Base-by-base conservation (phyloP, 2,888 invertebrate species). In the Oconnorella tubifera region DNA sequence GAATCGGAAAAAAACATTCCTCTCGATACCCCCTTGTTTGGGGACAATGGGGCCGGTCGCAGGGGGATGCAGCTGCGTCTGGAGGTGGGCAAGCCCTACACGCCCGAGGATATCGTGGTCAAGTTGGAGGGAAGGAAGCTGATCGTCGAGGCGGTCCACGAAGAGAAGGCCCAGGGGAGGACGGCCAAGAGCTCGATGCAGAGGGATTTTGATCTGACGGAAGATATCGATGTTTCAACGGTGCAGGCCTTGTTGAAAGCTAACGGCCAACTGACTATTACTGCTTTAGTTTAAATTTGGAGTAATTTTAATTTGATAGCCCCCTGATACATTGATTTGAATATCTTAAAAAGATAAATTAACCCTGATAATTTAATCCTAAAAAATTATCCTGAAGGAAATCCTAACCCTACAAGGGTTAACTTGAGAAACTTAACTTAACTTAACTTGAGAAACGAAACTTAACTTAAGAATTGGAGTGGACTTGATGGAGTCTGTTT, bases 41-140 rank as follows among this genome's bases (percentile, higher is more conserved):
- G 33, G 19, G 61, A 56, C n/a, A 56, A 1, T 6, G 23, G 61
- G 14, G 59, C 33, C 14, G 64, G 58, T 25, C 25, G 50, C 23
- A 55, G 56, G 32, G 40, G 58, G 29, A 60, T 70, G 61, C 56
- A 56, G 23, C 64, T 70, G 32, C n/a, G 55, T 19, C 40, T 70
- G 27, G 65, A 67, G 62, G 57, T 70, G 27, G 65, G 64, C 0
- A 59, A 33, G n/a, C 63, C 63, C 4, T 70, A 67, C 65, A 59
- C 50, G 3, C 59, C 70, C 1, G 69, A 62, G 3, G 70, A 70
- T 48, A 49, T 70, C 50, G 59, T 58, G 27, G 70, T 70, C 33
- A 66, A 67, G n/a, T 49, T 70, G 27, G 68, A 70, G n/a, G 69
- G 67, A 19, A 33, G 32, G 25, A 27, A 23, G 25, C 51, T 70